Percentiles rank a stretch among this genome's conserved stretches.
Evolutionary conservation across 1,140 invertebrate species (phyloP).

Genomic region (Hyles euphorbiae): DNA sequence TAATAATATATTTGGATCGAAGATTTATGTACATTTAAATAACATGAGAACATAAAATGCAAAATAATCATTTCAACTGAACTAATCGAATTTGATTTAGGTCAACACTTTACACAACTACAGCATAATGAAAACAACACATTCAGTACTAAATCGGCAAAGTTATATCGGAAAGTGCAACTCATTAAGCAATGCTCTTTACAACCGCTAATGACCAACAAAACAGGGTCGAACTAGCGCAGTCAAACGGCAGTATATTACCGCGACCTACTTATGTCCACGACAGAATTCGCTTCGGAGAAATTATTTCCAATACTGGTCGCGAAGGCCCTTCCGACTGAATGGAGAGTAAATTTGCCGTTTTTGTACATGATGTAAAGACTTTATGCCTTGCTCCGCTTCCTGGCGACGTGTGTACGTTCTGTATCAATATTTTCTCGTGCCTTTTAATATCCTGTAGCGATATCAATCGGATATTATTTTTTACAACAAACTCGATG

Average conservation of each 20-base stretch:
- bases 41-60: too few relatives aligned
- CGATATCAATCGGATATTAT: neutral
- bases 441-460: too few relatives aligned
- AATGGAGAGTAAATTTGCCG: slow-evolving; percentile 49
- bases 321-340: slow-evolving; percentile 29
- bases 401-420: neutral
- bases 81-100: too few relatives aligned
- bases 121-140: too few relatives aligned
- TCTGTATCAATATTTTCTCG: neutral
- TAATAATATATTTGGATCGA: too few relatives aligned
- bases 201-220: neutral
- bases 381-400: slow-evolving; percentile 20
- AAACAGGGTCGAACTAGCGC: slow-evolving; percentile 19
- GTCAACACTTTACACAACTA: too few relatives aligned
- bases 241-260: slow-evolving; percentile 48
- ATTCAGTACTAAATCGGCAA: too few relatives aligned
- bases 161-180: neutral
- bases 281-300: slow-evolving; percentile 45
- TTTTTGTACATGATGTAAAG: slow-evolving; percentile 28
- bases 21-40: too few relatives aligned
- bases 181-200: slow-evolving; percentile 11
- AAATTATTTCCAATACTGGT: slow-evolving; percentile 49
- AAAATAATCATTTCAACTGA: too few relatives aligned
- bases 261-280: slow-evolving; percentile 56
- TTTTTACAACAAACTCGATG: neutral